Base-by-base conservation (phyloP, 2,797 vertebrate species). In the Parauchenoglanis punctatus region DNA sequence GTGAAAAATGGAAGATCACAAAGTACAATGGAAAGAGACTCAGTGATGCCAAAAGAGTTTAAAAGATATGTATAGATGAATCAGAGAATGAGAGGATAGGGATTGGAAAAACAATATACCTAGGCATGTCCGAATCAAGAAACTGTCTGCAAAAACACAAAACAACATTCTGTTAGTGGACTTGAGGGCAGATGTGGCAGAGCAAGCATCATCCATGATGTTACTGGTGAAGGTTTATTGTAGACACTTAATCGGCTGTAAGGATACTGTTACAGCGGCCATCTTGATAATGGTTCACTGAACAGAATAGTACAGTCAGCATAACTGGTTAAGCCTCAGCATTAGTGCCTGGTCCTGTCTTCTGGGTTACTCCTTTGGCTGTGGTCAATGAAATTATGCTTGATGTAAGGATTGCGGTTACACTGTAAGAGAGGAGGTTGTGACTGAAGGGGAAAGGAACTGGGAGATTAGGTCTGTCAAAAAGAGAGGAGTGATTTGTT, bases 101-200 rank as follows among this genome's bases (percentile, higher is more conserved):
- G 92, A 94, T 89, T 93, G 91, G 92, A 93, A 96, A 73, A 94
- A 96, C 96, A 97, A 96, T 97, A 96, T 99, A 99, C 98, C 98
- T 99, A 98, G 98, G 98, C 96, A 99, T 97, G 97, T 99, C 98
- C 97, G 97, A 99, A 98, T 99, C 98, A 99, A 99, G 98, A 99
- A 99, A 99, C 97, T 99, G 98, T 98, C 98, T 99, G 98, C 94
- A 90, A 97, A 98, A 97, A 97, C 96, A 99, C 96, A 99, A 97
- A 96, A 96, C 93, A 97, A 96, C 95, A 97, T 95, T 97, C 94
- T 85, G 96, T 99, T 99, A 99, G 97, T 97, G 95, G 92, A 95
- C 92, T 94, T 28, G 82, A 94, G 94, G 94, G 93, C 93, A 93
- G 89, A 94, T 93, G 92, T 86, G 86, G 94, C 88, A 93, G 93